phyloP scores from a whole-genome alignment of 2,888 invertebrate genomes.

The Acanthosoma haemorrhoidale region DNA sequence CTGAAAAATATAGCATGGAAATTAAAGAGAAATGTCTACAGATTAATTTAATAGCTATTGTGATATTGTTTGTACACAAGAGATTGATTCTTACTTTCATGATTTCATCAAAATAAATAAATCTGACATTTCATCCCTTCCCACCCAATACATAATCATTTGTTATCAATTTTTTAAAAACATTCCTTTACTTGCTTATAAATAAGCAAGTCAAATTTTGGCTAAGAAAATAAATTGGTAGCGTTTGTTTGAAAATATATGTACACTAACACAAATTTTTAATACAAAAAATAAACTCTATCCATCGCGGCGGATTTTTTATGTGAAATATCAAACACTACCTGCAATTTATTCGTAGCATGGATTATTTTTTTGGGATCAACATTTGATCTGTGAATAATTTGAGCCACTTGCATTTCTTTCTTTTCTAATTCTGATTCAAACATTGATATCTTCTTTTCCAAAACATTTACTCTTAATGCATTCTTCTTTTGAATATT shows the following conservation, averaged over 20 bases:
- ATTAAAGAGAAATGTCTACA: too few relatives aligned
- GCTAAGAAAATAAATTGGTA: neutral
- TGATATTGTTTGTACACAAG: too few relatives aligned
- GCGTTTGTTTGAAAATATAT: neutral
- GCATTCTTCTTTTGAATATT: slow-evolving; percentile 85
- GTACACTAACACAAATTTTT: neutral
- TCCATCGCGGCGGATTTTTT: neutral
- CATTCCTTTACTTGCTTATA: neutral
- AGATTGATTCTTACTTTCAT: too few relatives aligned
- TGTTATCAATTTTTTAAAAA: too few relatives aligned
- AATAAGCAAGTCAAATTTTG: too few relatives aligned
- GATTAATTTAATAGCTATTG: too few relatives aligned
- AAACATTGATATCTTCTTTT: slow-evolving; percentile 64
- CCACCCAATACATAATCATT: too few relatives aligned
- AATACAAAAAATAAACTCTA: neutral
- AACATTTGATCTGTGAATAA: slow-evolving; percentile 54
- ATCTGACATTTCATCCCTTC: too few relatives aligned
- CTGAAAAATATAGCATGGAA: too few relatives aligned
- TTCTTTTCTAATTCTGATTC: slow-evolving; percentile 62
- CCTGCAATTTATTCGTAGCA: slow-evolving; percentile 57
- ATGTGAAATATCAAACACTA: slow-evolving; percentile 40
- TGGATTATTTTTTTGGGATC: slow-evolving; percentile 52
- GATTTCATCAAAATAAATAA: too few relatives aligned
- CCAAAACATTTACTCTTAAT: slow-evolving; percentile 72
- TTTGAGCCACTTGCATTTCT: slow-evolving; percentile 63